A percentile compares a stretch with the other conserved stretches of the same genome.
Conservation (phyloP, 2,113 vertebrate genomes). For the Coregonus clupeaformis region DNA sequence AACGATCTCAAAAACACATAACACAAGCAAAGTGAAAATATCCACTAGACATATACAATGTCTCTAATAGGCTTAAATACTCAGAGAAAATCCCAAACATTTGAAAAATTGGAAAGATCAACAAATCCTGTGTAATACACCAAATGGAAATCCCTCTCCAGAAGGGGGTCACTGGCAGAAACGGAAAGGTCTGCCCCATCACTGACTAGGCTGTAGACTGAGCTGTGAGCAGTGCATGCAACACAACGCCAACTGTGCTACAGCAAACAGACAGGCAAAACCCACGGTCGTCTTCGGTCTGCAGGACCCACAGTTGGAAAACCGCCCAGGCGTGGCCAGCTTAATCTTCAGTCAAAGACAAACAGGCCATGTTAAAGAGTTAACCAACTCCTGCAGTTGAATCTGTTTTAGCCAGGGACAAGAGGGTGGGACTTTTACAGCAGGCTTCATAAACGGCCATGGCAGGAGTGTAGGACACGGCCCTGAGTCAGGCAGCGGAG, state of each 20-base stretch:
- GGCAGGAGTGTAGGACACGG: neutral
- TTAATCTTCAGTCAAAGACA: slow-evolving; percentile 63
- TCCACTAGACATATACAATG: too few species aligned
- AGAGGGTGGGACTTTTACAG: slow-evolving; percentile 21
- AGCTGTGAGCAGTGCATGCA: slow-evolving; percentile 12
- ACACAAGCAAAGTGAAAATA: too few species aligned
- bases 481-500: neutral
- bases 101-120: neutral
- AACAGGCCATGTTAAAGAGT: slow-evolving; percentile 61
- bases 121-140: neutral
- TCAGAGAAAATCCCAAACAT: slow-evolving; percentile 17
- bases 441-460: slow-evolving; percentile 1
- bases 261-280: slow-evolving; percentile 31
- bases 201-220: slow-evolving; percentile 24
- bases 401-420: slow-evolving; percentile 46
- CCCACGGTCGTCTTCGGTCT: slow-evolving; percentile 46
- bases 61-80: too few species aligned
- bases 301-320: slow-evolving; percentile 9
- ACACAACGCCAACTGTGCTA: slow-evolving; percentile 9
- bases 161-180: neutral
- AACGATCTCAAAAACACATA: neutral
- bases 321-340: slow-evolving; percentile 13
- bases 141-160: slow-evolving; percentile 18
- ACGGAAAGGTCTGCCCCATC: slow-evolving; percentile 24
- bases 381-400: slow-evolving; percentile 57